Evolutionary conservation across 2,797 vertebrate species (phyloP), one percentile per base, ranked within the genome.

Genomic region (Carapus acus): DNA sequence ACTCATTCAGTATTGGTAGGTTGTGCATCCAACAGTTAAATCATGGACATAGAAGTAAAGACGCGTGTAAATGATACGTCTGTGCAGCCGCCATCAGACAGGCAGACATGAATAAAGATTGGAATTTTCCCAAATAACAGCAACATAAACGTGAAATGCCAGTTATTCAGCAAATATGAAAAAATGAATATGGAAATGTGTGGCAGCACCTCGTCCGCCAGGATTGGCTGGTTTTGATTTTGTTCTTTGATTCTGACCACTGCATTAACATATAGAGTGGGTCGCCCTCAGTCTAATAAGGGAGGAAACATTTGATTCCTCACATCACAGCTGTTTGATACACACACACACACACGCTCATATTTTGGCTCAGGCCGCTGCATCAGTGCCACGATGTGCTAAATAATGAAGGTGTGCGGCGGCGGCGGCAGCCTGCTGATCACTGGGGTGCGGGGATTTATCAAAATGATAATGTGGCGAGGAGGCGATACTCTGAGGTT

Each of bases 191-290:
- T 49, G 20, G 51, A 57, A 38, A 67, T 17, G 27, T 17, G 27
- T 2, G 2, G 27, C 15, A 13, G 1, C 16, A 33, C 3, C 3
- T 3, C 15, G 49, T 0, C 3, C 8, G 29, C 20, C 51, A 31
- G 14, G 18, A 34, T 20, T 17, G 4, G 20, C n/a, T n/a, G n/a
- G n/a, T n/a, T n/a, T n/a, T n/a, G n/a, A n/a, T n/a, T n/a, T n/a
- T n/a, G n/a, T n/a, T n/a, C n/a, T n/a, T n/a, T n/a, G n/a, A n/a
- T n/a, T n/a, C n/a, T n/a, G n/a, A n/a, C n/a, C n/a, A n/a, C 49
- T 16, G 54, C 1, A 78, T 81, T 79, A 72, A 51, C 79, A 80
- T 80, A 70, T 71, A 79, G 55, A 82, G 54, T 67, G 67, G 49
- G 62, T n/a, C n/a, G n/a, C n/a, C n/a, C n/a, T 71, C 61, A 57